These are phyloP conservation scores for Drosophila quasianomalipes DNA, from an alignment of 2,888 invertebrate genomes.

Conservation along the genomic window DNA sequence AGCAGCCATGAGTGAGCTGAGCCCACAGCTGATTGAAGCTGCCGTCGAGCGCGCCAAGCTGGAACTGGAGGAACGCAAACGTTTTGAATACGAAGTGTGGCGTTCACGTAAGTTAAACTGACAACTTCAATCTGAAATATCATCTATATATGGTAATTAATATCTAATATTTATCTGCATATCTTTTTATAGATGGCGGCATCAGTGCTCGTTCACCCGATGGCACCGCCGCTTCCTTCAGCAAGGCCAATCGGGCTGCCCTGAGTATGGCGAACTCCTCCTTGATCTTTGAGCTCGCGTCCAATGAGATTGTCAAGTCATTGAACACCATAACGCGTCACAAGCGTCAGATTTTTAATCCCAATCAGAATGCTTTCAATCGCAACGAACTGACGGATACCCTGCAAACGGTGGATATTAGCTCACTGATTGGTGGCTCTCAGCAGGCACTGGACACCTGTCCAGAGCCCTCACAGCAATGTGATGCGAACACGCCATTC, in stretches of 20 bases:
- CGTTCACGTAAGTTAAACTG: conserved; percentile 87
- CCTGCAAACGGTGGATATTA: conserved; percentile 92
- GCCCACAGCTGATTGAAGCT: conserved; percentile 90
- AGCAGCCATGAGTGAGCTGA: conserved; percentile 89
- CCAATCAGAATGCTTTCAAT: conserved; percentile 86
- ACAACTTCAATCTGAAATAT: background rate
- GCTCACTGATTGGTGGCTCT: conserved; percentile 87
- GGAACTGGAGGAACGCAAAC: conserved; percentile 90
- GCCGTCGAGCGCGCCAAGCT: conserved; percentile 93
- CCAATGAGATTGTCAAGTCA: conserved; percentile 93
- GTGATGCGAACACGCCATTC: conserved; percentile 90
- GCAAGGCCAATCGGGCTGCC: conserved; percentile 94
- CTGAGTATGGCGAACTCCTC: conserved; percentile 94
- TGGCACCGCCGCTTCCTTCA: conserved; percentile 95
- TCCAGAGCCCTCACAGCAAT: conserved; percentile 89
- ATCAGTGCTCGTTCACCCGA: conserved; percentile 94
- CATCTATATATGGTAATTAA: fast-evolving
- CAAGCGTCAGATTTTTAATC: conserved; percentile 91
- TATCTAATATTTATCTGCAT: background rate
- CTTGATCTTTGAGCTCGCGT: conserved; percentile 93
- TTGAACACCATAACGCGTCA: conserved; percentile 86
- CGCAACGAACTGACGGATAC: conserved; percentile 91
- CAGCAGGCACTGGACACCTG: conserved; percentile 86
- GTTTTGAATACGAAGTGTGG: conserved; percentile 93
- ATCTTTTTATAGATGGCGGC: conserved; percentile 88